Conservation (phyloP, 2,113 vertebrate species). For the Herpetotheres cachinnans region DNA sequence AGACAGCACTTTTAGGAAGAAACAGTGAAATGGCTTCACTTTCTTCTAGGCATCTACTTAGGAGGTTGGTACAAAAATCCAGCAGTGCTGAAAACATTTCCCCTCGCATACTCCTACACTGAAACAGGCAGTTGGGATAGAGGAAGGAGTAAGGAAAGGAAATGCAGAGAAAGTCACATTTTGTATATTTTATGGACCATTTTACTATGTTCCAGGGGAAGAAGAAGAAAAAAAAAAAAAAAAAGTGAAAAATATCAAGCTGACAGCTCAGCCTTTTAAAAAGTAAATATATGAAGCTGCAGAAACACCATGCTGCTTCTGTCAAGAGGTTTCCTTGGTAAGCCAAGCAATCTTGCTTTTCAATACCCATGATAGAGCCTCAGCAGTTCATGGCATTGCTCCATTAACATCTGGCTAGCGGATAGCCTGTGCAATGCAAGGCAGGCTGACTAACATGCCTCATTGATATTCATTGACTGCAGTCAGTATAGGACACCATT, state of each 20-base stretch:
- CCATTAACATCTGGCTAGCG: neutral
- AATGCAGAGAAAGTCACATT: neutral
- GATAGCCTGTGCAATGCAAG: neutral
- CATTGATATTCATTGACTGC: neutral
- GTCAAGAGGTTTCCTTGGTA: neutral
- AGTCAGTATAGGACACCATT: rapidly evolving
- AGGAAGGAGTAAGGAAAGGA: neutral
- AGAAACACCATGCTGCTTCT: neutral
- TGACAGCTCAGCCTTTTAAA: neutral
- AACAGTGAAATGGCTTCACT: neutral
- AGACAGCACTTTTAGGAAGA: neutral
- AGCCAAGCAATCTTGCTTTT: neutral
- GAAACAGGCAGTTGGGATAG: neutral
- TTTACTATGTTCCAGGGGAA: neutral
- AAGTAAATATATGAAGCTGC: neutral
- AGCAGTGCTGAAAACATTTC: neutral
- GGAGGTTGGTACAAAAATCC: neutral
- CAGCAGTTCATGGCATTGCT: neutral
- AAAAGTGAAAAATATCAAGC: neutral
- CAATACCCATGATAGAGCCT: neutral
- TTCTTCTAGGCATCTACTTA: neutral
- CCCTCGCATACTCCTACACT: neutral
- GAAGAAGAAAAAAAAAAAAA: neutral
- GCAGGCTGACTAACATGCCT: neutral
- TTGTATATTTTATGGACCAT: neutral